Percentiles rank a stretch among this genome's conserved stretches.
Conservation (phyloP, 1,140 invertebrate genomes). For the Diorhabda elongata region DNA sequence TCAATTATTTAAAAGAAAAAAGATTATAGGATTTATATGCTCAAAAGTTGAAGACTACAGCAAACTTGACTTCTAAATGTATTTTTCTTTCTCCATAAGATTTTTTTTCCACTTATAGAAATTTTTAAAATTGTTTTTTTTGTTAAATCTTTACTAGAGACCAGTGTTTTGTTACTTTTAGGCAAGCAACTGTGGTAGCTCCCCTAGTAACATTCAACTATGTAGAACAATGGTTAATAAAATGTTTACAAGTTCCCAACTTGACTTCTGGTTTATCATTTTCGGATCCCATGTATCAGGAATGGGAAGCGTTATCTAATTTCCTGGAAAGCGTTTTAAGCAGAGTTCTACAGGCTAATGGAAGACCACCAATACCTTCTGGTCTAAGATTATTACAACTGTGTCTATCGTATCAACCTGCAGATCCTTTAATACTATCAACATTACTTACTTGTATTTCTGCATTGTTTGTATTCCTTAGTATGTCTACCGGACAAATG, state of each 20-base stretch:
- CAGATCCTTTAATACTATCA: conserved; percentile 73
- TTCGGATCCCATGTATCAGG: conserved; percentile 65
- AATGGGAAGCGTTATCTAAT: conserved; percentile 79
- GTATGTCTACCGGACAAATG: conserved; percentile 76
- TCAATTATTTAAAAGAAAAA: too few species aligned
- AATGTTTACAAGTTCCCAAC: conserved; percentile 46
- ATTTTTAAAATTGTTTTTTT: too few species aligned
- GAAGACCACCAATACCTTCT: conserved; percentile 63
- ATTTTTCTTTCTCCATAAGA: too few species aligned
- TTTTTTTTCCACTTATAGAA: too few species aligned
- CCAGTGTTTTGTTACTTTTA: conserved; percentile 34
- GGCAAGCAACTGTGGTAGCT: conserved; percentile 71
- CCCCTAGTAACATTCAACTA: conserved; percentile 73
- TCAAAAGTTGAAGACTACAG: too few species aligned
- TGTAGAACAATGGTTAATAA: conserved; percentile 75
- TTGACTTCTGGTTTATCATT: conserved; percentile 43
- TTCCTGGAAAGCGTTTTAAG: conserved; percentile 76
- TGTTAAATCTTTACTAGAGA: too few species aligned
- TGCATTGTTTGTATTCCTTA: conserved; percentile 83
- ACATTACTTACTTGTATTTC: conserved; percentile 83
- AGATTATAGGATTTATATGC: too few species aligned
- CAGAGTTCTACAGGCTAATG: conserved; percentile 61
- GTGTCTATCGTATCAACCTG: conserved; percentile 70
- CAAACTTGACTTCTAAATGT: too few species aligned
- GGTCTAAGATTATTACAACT: conserved; percentile 65